These are phyloP conservation scores for Prionailurus viverrinus DNA, from an alignment of 2,113 vertebrate genomes.

Conservation along the genomic window DNA sequence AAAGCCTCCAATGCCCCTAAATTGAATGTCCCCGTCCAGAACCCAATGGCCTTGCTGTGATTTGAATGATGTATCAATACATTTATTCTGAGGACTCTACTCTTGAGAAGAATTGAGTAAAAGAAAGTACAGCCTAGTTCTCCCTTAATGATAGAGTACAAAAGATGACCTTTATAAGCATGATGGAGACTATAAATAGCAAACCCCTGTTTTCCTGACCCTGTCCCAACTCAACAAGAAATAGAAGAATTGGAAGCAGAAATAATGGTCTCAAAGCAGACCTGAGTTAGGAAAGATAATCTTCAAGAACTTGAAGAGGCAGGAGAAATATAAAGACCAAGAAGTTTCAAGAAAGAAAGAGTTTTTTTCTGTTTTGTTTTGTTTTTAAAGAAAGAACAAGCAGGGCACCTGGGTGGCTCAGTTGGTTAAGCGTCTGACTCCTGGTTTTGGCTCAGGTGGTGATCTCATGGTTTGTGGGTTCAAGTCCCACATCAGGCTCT, in stretches of 20 bases:
- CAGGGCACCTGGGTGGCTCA: not conserved
- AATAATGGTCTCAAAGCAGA: not conserved
- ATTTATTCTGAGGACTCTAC: not conserved
- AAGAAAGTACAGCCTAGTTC: not conserved
- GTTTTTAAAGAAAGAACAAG: constrained; percentile 48
- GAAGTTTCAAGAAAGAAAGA: constrained; percentile 65
- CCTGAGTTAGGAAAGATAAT: not conserved
- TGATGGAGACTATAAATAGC: not conserved
- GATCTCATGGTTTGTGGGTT: too few relatives aligned
- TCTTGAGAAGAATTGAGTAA: not conserved
- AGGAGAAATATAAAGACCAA: constrained; percentile 57
- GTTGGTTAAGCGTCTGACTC: too few relatives aligned
- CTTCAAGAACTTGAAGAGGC: constrained; percentile 79
- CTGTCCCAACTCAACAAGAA: not conserved
- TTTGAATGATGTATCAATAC: not conserved
- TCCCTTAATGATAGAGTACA: not conserved
- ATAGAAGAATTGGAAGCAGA: not conserved
- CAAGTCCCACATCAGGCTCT: too few relatives aligned
- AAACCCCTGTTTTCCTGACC: not conserved
- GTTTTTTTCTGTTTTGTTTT: not conserved
- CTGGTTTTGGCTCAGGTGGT: too few relatives aligned
- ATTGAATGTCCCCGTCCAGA: not conserved
- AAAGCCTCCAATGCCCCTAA: not conserved
- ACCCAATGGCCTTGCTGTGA: not conserved
- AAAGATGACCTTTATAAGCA: constrained; percentile 7